Conservation (phyloP, 2,113 vertebrate genomes). For the Propithecus coquereli region DNA sequence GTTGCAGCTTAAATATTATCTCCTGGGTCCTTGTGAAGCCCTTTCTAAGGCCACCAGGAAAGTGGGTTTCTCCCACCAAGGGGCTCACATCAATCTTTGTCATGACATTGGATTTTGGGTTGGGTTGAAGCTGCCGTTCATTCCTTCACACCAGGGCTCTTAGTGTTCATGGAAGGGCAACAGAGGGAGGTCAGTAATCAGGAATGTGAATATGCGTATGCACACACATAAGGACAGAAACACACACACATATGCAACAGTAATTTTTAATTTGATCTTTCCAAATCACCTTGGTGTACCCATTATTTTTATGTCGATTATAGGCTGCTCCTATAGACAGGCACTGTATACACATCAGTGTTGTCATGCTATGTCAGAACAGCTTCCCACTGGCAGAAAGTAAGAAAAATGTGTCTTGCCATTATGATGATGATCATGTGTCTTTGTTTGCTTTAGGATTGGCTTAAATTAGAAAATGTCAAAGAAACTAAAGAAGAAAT, state of each 20-base stretch:
- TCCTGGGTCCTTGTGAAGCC: neutral
- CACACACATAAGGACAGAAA: neutral
- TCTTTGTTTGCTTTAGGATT: slow-evolving; percentile 7
- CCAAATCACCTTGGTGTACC: neutral
- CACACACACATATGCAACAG: neutral
- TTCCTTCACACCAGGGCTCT: neutral
- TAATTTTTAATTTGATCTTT: neutral
- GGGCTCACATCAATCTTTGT: neutral
- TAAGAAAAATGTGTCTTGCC: neutral
- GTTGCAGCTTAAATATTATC: neutral
- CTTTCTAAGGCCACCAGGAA: neutral
- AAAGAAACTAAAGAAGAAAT: neutral
- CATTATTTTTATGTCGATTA: neutral
- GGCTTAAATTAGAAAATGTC: neutral
- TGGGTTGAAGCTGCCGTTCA: neutral
- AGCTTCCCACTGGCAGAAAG: neutral
- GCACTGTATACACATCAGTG: rapidly evolving
- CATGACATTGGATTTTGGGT: neutral
- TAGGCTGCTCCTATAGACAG: neutral
- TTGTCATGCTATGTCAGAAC: neutral
- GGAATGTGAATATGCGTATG: rapidly evolving
- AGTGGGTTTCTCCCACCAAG: neutral
- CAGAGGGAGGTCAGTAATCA: neutral
- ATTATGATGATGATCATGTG: neutral
- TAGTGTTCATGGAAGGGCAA: neutral